These are phyloP conservation scores for Acanthopleura granulata DNA, from an alignment of 2,888 invertebrate genomes.

Conservation along the genomic window DNA sequence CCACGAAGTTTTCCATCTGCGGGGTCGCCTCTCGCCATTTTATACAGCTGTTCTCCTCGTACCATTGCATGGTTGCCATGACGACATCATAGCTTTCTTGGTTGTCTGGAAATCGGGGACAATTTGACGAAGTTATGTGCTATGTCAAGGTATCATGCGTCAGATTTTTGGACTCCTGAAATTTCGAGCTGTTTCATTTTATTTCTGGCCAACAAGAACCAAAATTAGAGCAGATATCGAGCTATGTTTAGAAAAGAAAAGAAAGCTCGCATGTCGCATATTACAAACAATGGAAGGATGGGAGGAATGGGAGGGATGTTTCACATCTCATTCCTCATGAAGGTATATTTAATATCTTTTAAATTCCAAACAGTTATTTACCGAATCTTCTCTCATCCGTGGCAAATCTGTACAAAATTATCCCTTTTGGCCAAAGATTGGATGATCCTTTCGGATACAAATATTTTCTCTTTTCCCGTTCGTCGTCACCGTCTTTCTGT, in stretches of 20 bases:
- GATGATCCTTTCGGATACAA: slow-evolving; percentile 1
- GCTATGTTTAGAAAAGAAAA: no score
- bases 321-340: no score
- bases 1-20: neutral
- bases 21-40: neutral
- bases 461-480: slow-evolving; percentile 10
- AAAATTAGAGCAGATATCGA: no score
- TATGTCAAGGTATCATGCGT: neutral
- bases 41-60: slow-evolving; percentile 4
- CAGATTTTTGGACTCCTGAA: no score
- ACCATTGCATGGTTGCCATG: slow-evolving; percentile 5
- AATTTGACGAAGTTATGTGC: neutral
- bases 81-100: neutral
- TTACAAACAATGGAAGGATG: no score
- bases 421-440: slow-evolving; percentile 3
- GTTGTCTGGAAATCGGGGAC: neutral
- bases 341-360: no score
- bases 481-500: neutral
- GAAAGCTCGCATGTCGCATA: no score
- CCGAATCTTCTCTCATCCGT: neutral
- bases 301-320: no score
- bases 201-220: no score
- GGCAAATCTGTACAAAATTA: neutral
- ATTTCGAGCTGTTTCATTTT: no score
- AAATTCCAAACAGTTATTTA: neutral